A percentile compares a stretch with the other conserved stretches of the same genome.
phyloP scores from a whole-genome alignment of 2,113 vertebrate species.

The Raja brachyura region DNA sequence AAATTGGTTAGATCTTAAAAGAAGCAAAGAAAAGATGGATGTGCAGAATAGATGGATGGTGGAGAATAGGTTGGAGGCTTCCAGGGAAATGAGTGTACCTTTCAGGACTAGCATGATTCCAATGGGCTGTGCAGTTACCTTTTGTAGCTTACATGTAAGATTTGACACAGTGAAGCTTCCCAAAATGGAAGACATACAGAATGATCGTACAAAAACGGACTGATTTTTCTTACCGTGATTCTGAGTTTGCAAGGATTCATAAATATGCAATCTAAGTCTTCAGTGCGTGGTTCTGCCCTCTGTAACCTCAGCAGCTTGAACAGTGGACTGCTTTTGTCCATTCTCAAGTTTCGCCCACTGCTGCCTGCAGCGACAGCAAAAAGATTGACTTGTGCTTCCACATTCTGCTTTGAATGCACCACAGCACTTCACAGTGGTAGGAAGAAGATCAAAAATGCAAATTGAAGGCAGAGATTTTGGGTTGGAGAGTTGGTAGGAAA shows the following conservation, averaged over 20 bases:
- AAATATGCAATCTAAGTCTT: background rate
- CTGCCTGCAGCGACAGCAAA: background rate
- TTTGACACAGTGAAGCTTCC: background rate
- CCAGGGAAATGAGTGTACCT: too few species aligned
- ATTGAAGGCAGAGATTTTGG: background rate
- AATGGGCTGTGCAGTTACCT: too few species aligned
- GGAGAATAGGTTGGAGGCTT: too few species aligned
- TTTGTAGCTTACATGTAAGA: too few species aligned
- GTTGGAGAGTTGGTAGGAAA: too few species aligned
- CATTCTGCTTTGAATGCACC: background rate
- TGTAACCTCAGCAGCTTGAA: slow-evolving; percentile 1
- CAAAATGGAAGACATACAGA: background rate
- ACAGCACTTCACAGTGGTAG: too few species aligned
- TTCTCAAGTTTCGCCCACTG: background rate
- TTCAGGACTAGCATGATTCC: too few species aligned
- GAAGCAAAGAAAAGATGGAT: too few species aligned
- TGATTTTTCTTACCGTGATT: background rate
- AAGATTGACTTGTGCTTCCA: slow-evolving; percentile 7
- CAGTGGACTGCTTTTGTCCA: background rate
- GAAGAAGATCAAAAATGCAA: background rate
- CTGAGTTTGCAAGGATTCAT: background rate
- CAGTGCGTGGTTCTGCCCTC: background rate
- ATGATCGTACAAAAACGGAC: background rate
- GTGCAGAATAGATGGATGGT: too few species aligned
- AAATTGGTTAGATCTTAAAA: too few species aligned